Evolutionary conservation across 30 jellyfish, hydroid and myxozoan species (phyloP), one percentile per base, ranked within the genome.

Genomic region (Euphysa ruthae): DNA sequence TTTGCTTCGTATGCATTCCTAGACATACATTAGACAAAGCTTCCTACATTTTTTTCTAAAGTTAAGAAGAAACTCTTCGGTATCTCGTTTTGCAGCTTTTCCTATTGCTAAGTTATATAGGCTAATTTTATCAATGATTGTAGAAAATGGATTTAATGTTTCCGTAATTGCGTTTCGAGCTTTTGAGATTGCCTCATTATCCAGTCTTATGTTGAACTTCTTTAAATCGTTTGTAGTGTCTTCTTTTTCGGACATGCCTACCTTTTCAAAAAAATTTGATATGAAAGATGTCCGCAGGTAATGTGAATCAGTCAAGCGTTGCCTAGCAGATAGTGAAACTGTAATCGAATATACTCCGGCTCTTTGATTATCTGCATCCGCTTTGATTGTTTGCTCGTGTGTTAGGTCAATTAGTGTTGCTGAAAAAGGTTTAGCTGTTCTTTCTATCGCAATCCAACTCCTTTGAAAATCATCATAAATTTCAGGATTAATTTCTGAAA

Each of bases 341-440:
- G 52, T 7, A 7, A 38, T 38, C 8, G n/a, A 38, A 7, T 38
- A 7, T 38, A 38, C 52, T 7, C 52, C 52, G n/a, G n/a, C 10
- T 7, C n/a, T 7, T 38, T 8, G 52, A 38, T n/a, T 38, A n/a
- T 8, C 52, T 7, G 52, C 52, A 7, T 38, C 52, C n/a, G 52
- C 52, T 7, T 38, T 38, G n/a, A 38, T n/a, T 7, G 52, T 38
- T 38, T 38, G 52, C 52, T 38, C 52, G 8, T 7, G n/a, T 38
- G 52, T n/a, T n/a, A 38, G 52, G 52, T 38, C 52, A 38, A 38
- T 38, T 38, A 38, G 52, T 38, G 52, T 38, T 38, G 52, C 52
- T 38, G 52, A 38, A 38, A 38, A 38, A 38, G 52, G n/a, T n/a
- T 38, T 38, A 8, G n/a, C n/a, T n/a, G 52, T 38, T 38, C 52